Evolutionary conservation across 2,797 vertebrate species (phyloP), one percentile per base, ranked within the genome.

Genomic region (Paramormyrops hopkinsi): DNA sequence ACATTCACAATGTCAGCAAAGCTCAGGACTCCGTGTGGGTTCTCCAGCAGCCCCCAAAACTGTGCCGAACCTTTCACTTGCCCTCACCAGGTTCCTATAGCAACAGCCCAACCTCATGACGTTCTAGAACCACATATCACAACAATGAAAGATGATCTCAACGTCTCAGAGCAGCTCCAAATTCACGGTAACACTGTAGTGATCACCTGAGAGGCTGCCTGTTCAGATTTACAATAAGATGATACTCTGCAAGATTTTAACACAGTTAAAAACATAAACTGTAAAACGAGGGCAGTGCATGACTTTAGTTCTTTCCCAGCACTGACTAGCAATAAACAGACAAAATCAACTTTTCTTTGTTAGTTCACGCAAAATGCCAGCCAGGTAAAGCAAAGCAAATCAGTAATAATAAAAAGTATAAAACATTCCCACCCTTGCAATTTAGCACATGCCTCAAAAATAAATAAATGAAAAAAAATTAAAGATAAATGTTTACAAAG

Each of bases 391-490:
- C 46, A 33, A 89, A 87, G 29, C 11, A 88, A 59, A 37, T 89
- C 25, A 88, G 14, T 50, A 48, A 56, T 51, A 84, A 79, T 86
- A 69, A 84, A 65, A 89, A 82, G 84, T 88, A 8, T 69, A 53
- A 51, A 89, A 84, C 87, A 86, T 54, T 76, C 53, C 88, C 59
- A 89, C 25, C 76, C 53, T 84, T 84, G 22, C 53, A 88, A 89
- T 50, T 82, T 76, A 90, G 82, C 56, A 84, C 89, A 89, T 79
- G 59, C 88, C 50, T 85, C 37, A 82, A 86, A 86, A 89, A 62
- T 62, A 88, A 88, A 87, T 87, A 65, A 19, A 62, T 62, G 76
- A 7, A 59, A 41, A 87, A 25, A 87, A 14, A 50, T 11, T 54
- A 29, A 84, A 76, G 25, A 86, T n/a, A 87, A 54, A 86, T 12